Evolutionary conservation across 2,797 vertebrate genomes (phyloP), one percentile per base, ranked within the genome.

Genomic region (Aulostomus chinensis): DNA sequence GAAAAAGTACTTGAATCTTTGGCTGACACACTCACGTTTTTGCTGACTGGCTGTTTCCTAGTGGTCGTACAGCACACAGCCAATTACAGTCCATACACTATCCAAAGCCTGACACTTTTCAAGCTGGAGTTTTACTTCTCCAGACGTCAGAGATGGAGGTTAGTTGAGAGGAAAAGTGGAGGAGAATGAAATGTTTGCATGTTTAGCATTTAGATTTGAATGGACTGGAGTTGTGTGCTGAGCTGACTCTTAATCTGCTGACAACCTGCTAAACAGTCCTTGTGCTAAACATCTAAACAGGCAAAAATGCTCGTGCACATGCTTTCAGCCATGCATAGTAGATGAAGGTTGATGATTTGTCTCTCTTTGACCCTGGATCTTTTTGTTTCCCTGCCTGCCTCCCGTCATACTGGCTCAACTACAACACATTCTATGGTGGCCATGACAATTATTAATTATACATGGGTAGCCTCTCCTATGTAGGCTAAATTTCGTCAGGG

Each of bases 131-230:
- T n/a, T n/a, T n/a, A n/a, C n/a, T n/a, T n/a, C n/a, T n/a, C n/a
- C n/a, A n/a, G n/a, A n/a, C n/a, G n/a, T n/a, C n/a, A n/a, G n/a
- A n/a, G n/a, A n/a, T n/a, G n/a, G n/a, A n/a, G n/a, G n/a, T 34
- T 26, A 32, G 21, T 14, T 16, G 37, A 48, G 2, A 2, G n/a
- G 15, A 8, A 14, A 33, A 35, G 17, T 24, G 8, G 9, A 31
- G 13, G 7, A 20, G 12, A 35, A 16, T 8, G 39, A 38, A 32
- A 29, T 7, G 7, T 38, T 24, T 51, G 1, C 14, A 56, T 57
- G 17, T 46, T 86, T 87, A 78, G 70, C 70, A 81, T 86, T 80
- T 76, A 18, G 48, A 84, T 84, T 76, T 81, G 66, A 76, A 77
- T 71, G 29, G 14, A 29, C 18, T 53, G 2, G 37, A 34, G 46